Conservation (phyloP, 1,140 invertebrate genomes). For the Diuraphis noxia region DNA sequence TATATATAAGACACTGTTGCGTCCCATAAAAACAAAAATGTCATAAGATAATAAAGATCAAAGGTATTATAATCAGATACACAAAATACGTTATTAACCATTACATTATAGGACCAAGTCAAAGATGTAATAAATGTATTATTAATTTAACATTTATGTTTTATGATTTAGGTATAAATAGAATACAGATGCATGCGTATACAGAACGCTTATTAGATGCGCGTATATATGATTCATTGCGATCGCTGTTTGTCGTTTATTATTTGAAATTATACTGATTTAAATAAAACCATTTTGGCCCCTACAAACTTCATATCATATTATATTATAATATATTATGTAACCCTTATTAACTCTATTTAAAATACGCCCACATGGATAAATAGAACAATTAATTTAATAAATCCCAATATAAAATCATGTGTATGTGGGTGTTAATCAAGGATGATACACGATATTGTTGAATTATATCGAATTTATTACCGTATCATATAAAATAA, state of each 20-base stretch:
- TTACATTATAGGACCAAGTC: neutral
- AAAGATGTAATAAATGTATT: neutral
- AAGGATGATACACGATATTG: neutral
- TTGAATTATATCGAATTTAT: neutral
- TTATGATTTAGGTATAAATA: neutral
- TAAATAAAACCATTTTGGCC: neutral
- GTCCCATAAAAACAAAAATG: neutral
- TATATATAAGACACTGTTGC: neutral
- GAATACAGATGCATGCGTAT: neutral
- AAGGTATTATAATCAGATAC: neutral
- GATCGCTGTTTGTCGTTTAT: neutral
- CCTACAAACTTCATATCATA: neutral
- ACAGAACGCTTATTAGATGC: neutral
- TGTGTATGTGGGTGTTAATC: neutral
- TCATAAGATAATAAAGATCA: neutral
- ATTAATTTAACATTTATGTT: neutral
- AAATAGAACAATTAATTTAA: slow-evolving; percentile 18
- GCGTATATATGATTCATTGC: neutral
- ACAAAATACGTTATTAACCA: neutral
- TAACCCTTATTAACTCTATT: slow-evolving; percentile 4
- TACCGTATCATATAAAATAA: neutral
- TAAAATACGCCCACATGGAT: slow-evolving; percentile 12
- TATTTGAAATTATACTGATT: neutral
- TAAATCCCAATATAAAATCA: slow-evolving; percentile 22
- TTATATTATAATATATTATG: neutral